Percentiles rank a stretch among this genome's conserved stretches.
These are phyloP conservation scores for Lepus townsendii DNA, from an alignment of 2,797 vertebrate genomes.

Conservation along the genomic window DNA sequence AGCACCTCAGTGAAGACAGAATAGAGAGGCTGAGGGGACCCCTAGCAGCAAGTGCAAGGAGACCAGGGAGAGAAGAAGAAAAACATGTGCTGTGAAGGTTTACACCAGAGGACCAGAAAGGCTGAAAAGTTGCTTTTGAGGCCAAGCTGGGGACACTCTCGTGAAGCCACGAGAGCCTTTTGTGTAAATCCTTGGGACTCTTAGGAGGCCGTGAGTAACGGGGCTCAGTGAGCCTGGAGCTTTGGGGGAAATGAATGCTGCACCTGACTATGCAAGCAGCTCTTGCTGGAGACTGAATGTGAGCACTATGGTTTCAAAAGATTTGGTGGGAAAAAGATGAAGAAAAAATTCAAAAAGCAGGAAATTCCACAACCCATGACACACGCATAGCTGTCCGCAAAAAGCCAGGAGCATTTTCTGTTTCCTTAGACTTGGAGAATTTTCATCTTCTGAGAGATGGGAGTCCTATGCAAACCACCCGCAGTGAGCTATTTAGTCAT, in stretches of 20 bases:
- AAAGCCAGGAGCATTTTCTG: not conserved
- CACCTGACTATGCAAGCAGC: not conserved
- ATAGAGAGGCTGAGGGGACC: not conserved
- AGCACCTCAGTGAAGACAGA: not conserved
- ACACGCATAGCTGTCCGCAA: fast-evolving
- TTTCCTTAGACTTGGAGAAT: not conserved
- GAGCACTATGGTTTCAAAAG: not conserved
- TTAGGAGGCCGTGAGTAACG: too few species aligned
- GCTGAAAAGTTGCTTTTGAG: not conserved
- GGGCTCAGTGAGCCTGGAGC: not conserved
- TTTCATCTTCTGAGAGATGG: not conserved
- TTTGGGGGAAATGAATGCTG: not conserved
- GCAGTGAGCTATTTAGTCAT: not conserved
- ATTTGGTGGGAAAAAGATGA: not conserved
- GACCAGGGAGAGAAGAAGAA: not conserved
- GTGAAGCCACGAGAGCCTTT: not conserved
- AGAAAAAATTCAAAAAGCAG: not conserved
- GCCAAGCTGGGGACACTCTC: not conserved
- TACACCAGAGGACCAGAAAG: not conserved
- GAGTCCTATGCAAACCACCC: not conserved
- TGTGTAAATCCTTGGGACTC: not conserved
- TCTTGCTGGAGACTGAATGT: fast-evolving
- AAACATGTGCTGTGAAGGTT: not conserved
- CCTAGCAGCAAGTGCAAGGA: not conserved
- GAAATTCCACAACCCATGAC: too few species aligned